phyloP scores from a whole-genome alignment of 2,113 vertebrate genomes.

The Pseudopipra pipra region DNA sequence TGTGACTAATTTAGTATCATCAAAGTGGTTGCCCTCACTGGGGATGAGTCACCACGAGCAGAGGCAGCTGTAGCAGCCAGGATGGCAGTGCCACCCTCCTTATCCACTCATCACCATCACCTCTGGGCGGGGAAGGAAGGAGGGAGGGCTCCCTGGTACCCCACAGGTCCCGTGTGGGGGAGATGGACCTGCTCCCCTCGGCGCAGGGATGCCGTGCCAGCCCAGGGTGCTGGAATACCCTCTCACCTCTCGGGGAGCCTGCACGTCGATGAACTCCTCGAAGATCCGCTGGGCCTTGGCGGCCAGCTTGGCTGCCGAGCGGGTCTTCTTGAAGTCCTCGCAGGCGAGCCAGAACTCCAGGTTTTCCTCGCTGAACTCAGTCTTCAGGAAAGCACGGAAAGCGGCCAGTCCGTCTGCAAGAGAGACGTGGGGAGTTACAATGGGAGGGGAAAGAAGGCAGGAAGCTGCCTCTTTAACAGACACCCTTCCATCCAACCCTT shows the following conservation, averaged over 20 bases:
- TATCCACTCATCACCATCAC: not conserved
- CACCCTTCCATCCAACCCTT: no score
- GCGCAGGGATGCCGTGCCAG: not conserved
- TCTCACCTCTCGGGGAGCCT: slow-evolving; percentile 91
- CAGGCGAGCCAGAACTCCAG: slow-evolving; percentile 96
- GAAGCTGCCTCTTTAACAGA: not conserved
- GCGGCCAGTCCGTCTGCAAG: slow-evolving; percentile 88
- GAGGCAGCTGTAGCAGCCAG: not conserved
- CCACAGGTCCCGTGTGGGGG: not conserved
- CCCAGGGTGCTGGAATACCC: not conserved
- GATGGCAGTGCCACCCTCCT: not conserved
- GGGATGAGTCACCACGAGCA: not conserved
- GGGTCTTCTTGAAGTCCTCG: slow-evolving; percentile 90
- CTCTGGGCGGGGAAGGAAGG: not conserved
- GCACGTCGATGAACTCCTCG: slow-evolving; percentile 90
- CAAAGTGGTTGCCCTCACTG: not conserved
- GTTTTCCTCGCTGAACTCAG: slow-evolving; percentile 97
- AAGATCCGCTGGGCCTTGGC: slow-evolving; percentile 91
- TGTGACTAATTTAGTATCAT: not conserved
- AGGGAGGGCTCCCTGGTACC: not conserved
- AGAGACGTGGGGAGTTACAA: not conserved
- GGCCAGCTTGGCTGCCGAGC: slow-evolving; percentile 79
- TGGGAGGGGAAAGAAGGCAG: not conserved
- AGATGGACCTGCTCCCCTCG: fast-evolving
- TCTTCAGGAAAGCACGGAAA: slow-evolving; percentile 91